Evolutionary conservation across 2,888 invertebrate species (phyloP), one percentile per base, ranked within the genome.

Genomic region (Zonitis immaculata): DNA sequence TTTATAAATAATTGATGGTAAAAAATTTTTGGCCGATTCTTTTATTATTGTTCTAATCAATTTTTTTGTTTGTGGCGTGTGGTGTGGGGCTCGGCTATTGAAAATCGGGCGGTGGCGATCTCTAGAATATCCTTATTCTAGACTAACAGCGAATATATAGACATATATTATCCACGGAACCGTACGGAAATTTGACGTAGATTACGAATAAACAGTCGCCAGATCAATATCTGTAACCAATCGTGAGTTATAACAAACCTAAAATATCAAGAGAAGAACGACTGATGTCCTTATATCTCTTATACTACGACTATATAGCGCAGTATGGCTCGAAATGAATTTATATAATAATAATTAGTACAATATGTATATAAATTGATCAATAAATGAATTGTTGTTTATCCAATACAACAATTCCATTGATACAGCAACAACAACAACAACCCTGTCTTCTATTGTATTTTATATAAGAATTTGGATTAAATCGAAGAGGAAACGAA

Each of bases 221-320:
- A 68, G 71, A 72, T 72, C 72, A 67, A 72, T 72, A 72, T 71
- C 71, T 68, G 69, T 70, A 71, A 70, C 72, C 71, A 71, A 72
- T 72, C 69, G 69, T 70, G 66, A 72, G 68, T 71, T 72, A 71
- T 68, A 62, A n/a, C n/a, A n/a, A n/a, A 66, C 67, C 68, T 66
- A 68, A 69, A 70, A 71, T 68, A 69, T 68, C 67, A 71, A 70
- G 72, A 66, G 67, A 66, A 58, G 58, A 54, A 58, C 54, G 49
- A 39, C 47, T 49, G 44, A n/a, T n/a, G n/a, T n/a, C n/a, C n/a
- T n/a, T n/a, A n/a, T n/a, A n/a, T 32, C 30, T 35, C 12, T 27
- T 32, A 14, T 32, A 9, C n/a, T n/a, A n/a, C n/a, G n/a, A n/a
- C n/a, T n/a, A 6, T 8, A 57, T 61, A 58, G 64, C 65, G 66